Evolutionary conservation across 2,888 invertebrate species (phyloP).

Genomic region (Ophonus ardosiacus): DNA sequence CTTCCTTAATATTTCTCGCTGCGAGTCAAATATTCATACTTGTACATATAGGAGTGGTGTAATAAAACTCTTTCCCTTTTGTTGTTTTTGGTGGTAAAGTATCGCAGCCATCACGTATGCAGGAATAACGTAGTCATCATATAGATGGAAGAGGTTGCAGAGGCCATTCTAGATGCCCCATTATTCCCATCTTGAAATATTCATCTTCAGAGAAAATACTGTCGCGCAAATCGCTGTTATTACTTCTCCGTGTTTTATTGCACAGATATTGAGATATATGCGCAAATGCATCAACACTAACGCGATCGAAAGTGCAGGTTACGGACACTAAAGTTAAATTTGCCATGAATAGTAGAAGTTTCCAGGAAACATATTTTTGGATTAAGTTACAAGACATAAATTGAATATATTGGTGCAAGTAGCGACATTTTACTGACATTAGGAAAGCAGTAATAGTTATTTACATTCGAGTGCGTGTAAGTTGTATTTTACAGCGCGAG

Average conservation of each 20-base stretch:
- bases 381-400: background rate
- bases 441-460: too few species aligned
- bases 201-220: slow-evolving; percentile 41
- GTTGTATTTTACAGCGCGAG: too few species aligned
- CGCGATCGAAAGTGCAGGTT: background rate
- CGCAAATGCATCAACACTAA: slow-evolving; percentile 16
- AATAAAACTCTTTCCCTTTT: slow-evolving; percentile 1
- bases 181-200: slow-evolving; percentile 32
- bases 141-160: background rate
- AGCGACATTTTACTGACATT: background rate
- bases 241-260: slow-evolving; percentile 18
- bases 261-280: slow-evolving; percentile 20
- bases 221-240: slow-evolving; percentile 30
- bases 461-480: too few species aligned
- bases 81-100: slow-evolving; percentile 31
- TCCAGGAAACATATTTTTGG: background rate
- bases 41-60: slow-evolving; percentile 4
- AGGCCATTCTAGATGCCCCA: background rate
- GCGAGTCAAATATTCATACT: slow-evolving; percentile 11
- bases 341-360: background rate
- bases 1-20: background rate
- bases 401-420: background rate
- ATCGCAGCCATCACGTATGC: slow-evolving; percentile 40
- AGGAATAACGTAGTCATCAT: slow-evolving; percentile 34
- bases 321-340: background rate